These are phyloP conservation scores for Pardosa pseudoannulata DNA, from an alignment of 2,888 invertebrate species.

Conservation along the genomic window DNA sequence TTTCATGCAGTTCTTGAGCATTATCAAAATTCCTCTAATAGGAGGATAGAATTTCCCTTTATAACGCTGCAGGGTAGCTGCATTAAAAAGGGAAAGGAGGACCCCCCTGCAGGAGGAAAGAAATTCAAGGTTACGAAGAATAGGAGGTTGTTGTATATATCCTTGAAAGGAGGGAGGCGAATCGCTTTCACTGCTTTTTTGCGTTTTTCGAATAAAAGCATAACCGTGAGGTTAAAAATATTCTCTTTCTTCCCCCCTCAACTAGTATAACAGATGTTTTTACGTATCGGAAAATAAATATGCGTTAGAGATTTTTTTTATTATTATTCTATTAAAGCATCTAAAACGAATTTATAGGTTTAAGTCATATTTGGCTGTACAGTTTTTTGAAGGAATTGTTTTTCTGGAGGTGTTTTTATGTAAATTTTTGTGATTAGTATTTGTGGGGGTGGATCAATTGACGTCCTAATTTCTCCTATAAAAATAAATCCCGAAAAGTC, in stretches of 20 bases:
- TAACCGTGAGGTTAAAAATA: conserved; percentile 1
- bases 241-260: not conserved
- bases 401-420: too few relatives aligned
- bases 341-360: too few relatives aligned
- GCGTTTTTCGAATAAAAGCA: not conserved
- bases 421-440: too few relatives aligned
- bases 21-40: too few relatives aligned
- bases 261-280: not conserved
- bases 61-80: not conserved
- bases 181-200: not conserved
- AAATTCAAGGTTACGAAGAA: conserved; percentile 6
- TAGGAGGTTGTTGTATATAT: not conserved
- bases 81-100: not conserved
- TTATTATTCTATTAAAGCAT: too few relatives aligned
- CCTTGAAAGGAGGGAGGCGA: not conserved
- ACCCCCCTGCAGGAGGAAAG: not conserved
- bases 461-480: too few relatives aligned
- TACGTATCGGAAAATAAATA: not conserved
- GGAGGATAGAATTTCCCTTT: not conserved
- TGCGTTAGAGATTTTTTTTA: too few relatives aligned
- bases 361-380: too few relatives aligned
- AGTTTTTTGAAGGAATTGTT: too few relatives aligned
- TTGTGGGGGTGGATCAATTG: too few relatives aligned
- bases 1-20: too few relatives aligned
- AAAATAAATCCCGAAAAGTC: too few relatives aligned